Evolutionary conservation across 2,797 vertebrate species (phyloP).

Genomic region (Microchirus variegatus): DNA sequence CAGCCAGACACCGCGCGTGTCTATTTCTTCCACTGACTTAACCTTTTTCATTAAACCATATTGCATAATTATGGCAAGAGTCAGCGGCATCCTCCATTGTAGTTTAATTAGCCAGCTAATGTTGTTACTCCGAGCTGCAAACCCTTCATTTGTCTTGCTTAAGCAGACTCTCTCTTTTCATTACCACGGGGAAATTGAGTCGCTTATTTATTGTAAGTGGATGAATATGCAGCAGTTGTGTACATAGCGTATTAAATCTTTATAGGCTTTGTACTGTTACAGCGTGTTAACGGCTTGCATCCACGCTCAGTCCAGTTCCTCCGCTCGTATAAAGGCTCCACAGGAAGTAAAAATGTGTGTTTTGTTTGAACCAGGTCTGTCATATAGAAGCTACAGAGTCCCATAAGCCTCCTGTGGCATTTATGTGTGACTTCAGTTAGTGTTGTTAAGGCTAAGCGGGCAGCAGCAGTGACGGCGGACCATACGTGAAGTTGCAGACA

Average conservation of each 20-base stretch:
- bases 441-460: constrained; percentile 34
- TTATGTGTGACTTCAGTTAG: constrained; percentile 71
- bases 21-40: constrained; percentile 77
- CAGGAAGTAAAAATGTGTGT: constrained; percentile 28
- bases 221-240: constrained; percentile 59
- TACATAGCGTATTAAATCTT: constrained; percentile 78
- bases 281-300: constrained; percentile 50
- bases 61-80: constrained; percentile 75
- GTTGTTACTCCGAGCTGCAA: constrained; percentile 83
- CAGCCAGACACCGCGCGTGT: constrained; percentile 32
- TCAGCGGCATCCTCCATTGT: constrained; percentile 80
- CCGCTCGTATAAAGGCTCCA: constrained; percentile 9
- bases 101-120: constrained; percentile 88
- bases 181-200: constrained; percentile 78
- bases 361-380: constrained; percentile 63
- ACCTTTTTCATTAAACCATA: constrained; percentile 80
- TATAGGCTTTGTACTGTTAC: constrained; percentile 72
- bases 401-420: constrained; percentile 63
- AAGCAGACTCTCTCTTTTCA: constrained; percentile 77
- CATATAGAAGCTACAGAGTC: constrained; percentile 49
- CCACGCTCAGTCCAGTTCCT: constrained; percentile 25
- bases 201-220: constrained; percentile 81
- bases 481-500: constrained; percentile 82
- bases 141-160: constrained; percentile 86
- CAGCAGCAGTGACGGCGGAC: constrained; percentile 56